Percentiles rank a stretch among this genome's conserved stretches.
These are phyloP conservation scores for Sylvicapra grimmia DNA, from an alignment of 2,113 vertebrate species.

Conservation along the genomic window DNA sequence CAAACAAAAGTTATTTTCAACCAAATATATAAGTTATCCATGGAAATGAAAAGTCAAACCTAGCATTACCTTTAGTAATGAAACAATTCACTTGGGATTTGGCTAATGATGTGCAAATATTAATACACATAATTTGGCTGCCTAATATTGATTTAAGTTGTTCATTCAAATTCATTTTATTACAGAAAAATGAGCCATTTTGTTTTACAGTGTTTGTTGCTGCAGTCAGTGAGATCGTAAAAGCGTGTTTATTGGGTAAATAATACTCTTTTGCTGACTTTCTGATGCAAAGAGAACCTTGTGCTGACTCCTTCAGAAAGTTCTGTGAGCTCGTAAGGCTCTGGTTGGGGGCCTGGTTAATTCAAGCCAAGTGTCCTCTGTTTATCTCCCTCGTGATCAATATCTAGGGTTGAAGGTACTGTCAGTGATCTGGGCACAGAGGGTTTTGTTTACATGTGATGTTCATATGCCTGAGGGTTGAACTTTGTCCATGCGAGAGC, in stretches of 20 bases:
- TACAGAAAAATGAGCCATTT: constrained; percentile 52
- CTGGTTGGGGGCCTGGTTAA: not conserved
- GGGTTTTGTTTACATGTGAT: not conserved
- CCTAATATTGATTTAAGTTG: constrained; percentile 69
- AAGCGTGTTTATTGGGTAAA: constrained; percentile 46
- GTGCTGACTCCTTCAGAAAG: not conserved
- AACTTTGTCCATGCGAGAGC: not conserved
- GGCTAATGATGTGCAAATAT: constrained; percentile 63
- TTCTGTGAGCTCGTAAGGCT: not conserved
- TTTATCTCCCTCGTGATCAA: not conserved
- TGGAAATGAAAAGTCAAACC: constrained; percentile 58
- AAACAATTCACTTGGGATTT: constrained; percentile 57
- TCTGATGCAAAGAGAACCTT: not conserved
- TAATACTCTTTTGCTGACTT: constrained; percentile 25
- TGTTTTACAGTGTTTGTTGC: constrained; percentile 23
- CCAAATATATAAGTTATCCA: constrained; percentile 50
- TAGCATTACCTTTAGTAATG: constrained; percentile 53
- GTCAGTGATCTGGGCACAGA: not conserved
- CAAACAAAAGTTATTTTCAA: constrained; percentile 44
- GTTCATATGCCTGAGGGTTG: not conserved
- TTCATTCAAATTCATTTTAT: constrained; percentile 65
- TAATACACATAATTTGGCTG: constrained; percentile 63
- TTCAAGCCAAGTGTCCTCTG: not conserved
- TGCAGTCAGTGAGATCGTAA: not conserved
- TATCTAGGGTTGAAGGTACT: not conserved